Evolutionary conservation across 2,888 invertebrate genomes (phyloP), one percentile per base, ranked within the genome.

Genomic region (Pachydiplax longipennis): DNA sequence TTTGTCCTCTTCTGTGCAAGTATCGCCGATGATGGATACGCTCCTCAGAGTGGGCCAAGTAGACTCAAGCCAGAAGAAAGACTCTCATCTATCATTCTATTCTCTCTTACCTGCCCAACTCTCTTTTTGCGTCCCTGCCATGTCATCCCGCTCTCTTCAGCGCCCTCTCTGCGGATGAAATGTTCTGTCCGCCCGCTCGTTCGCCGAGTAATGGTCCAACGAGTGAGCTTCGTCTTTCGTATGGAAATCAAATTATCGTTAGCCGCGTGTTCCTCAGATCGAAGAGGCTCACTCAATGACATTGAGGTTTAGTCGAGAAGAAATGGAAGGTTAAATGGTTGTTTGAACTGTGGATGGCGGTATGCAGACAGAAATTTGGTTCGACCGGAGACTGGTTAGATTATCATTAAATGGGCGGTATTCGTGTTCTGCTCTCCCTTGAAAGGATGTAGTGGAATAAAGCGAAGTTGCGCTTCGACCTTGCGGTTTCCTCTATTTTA

Each of bases 391-490:
- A 22, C 15, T 18, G 22, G 40, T 22, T 13, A 37, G 37, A 6
- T 48, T 82, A 82, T 82, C 44, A 25, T n/a, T n/a, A 82, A 82
- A 82, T 82, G 82, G 3, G 82, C n/a, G 82, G 25, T 25, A 82
- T 81, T 81, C 40, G 40, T 82, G 81, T 44, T 82, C 48, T 48
- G 25, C 82, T 44, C 44, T 25, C 82, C 82, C 44, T 82, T 44
- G n/a, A 82, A 25, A 25, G 82, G 82, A 48, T 48, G 82, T 82
- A 82, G 13, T 44, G 82, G 48, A 44, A 82, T 82, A 82, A 82
- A 82, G 40, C 37, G 35, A 37, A 37, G 40, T 81, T 44, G 37
- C 48, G 48, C 25, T 82, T 25, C 48, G 13, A 12, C 44, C 73
- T 3, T 25, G 44, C 13, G 15, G 25, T 5, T 44, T 48, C 25